These are phyloP conservation scores for Tetraodon nigroviridis DNA, from an alignment of 2,113 vertebrate genomes.

Conservation along the genomic window DNA sequence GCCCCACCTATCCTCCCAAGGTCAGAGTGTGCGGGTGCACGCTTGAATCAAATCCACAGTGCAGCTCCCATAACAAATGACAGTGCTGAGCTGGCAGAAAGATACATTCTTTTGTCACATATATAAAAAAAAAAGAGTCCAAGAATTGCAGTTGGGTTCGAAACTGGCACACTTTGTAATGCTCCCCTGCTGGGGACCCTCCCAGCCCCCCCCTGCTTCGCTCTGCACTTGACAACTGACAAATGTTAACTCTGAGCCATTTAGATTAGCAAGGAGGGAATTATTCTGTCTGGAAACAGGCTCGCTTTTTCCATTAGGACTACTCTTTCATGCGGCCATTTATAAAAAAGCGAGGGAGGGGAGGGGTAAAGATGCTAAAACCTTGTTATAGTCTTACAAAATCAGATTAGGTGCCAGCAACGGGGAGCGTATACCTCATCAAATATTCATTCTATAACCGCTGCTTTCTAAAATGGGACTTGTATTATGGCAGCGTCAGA, in stretches of 20 bases:
- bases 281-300: conserved; percentile 73
- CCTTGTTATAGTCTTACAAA: conserved; percentile 75
- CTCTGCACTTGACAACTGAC: conserved; percentile 71
- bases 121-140: conserved; percentile 27
- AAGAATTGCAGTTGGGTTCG: conserved; percentile 51
- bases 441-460: conserved; percentile 80
- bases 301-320: conserved; percentile 75
- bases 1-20: conserved; percentile 64
- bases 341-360: conserved; percentile 56
- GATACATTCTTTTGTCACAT: conserved; percentile 26
- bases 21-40: conserved; percentile 54
- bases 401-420: conserved; percentile 77
- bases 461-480: conserved; percentile 66
- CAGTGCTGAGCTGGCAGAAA: conserved; percentile 57
- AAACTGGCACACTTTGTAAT: conserved; percentile 50
- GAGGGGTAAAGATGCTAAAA: conserved; percentile 65
- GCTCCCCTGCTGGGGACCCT: conserved; percentile 20
- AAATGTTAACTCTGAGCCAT: conserved; percentile 73
- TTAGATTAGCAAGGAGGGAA: conserved; percentile 74
- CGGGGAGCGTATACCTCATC: conserved; percentile 73
- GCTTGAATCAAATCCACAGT: conserved; percentile 61
- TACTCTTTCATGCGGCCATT: conserved; percentile 72
- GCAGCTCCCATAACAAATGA: conserved; percentile 65
- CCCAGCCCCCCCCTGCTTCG: conserved; percentile 37
- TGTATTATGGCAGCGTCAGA: conserved; percentile 28